These are phyloP conservation scores for Hipposideros larvatus DNA, from an alignment of 2,797 vertebrate species.

Conservation along the genomic window DNA sequence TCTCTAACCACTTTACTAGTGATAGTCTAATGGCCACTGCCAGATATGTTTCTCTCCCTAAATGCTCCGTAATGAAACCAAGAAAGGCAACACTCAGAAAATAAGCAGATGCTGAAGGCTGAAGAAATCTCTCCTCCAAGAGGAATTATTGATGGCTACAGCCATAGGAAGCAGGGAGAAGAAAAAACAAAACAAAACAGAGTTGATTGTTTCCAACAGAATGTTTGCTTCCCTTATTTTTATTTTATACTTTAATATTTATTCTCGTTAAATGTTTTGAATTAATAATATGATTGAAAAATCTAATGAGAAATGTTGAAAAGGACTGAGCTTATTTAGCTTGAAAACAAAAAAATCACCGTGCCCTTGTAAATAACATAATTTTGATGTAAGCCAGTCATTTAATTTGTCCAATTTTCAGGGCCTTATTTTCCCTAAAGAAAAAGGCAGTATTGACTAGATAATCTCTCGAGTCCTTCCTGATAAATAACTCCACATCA, in stretches of 20 bases:
- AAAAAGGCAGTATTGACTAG: background rate
- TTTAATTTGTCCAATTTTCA: constrained; percentile 25
- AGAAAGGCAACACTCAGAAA: background rate
- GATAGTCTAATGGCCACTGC: background rate
- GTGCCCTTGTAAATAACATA: background rate
- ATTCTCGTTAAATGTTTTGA: background rate
- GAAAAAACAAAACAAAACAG: background rate
- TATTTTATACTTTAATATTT: background rate
- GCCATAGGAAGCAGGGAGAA: background rate
- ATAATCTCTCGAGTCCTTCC: background rate
- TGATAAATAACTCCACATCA: background rate
- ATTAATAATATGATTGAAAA: background rate
- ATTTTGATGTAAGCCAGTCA: background rate
- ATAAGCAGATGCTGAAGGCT: background rate
- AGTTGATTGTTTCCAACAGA: background rate
- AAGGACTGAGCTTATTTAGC: background rate
- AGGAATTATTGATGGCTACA: background rate
- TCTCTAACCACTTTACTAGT: constrained; percentile 72
- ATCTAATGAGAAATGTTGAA: background rate
- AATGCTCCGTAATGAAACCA: background rate
- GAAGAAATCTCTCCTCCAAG: background rate
- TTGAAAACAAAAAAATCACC: background rate
- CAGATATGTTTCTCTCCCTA: background rate
- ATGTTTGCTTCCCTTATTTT: background rate
- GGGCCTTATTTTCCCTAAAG: background rate